A percentile compares a stretch with the other conserved stretches of the same genome.
Conservation (phyloP, 2,797 vertebrate genomes). For the Knipowitschia caucasica region DNA sequence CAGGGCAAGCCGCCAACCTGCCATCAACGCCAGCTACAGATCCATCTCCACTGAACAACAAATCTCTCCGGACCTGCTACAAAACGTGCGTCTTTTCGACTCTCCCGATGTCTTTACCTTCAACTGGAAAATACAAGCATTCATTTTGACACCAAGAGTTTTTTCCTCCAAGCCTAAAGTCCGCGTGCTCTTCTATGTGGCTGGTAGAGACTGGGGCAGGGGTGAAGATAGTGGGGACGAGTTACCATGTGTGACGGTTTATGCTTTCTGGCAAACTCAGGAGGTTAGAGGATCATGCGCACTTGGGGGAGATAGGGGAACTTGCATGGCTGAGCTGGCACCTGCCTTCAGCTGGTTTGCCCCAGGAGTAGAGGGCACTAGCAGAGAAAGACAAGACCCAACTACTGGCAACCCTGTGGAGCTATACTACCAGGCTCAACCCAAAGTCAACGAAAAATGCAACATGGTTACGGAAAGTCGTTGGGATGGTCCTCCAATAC, state of each 20-base stretch:
- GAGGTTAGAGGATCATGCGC: constrained; percentile 85
- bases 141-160: constrained; percentile 79
- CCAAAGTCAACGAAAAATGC: constrained; percentile 74
- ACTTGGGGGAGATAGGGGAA: constrained; percentile 76
- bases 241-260: constrained; percentile 87
- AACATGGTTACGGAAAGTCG: constrained; percentile 54
- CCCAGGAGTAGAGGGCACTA: constrained; percentile 73
- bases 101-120: constrained; percentile 74
- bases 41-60: constrained; percentile 76
- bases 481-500: constrained; percentile 57
- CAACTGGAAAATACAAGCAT: constrained; percentile 86
- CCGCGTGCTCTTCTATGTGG: constrained; percentile 86
- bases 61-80: constrained; percentile 81
- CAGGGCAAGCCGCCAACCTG: constrained; percentile 76
- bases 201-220: constrained; percentile 85
- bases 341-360: constrained; percentile 83
- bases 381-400: constrained; percentile 76
- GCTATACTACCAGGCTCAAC: constrained; percentile 83
- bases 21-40: constrained; percentile 84
- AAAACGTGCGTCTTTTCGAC: constrained; percentile 76
- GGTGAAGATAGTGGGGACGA: constrained; percentile 59
- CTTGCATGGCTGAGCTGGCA: constrained; percentile 85
- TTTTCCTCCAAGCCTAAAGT: constrained; percentile 82
- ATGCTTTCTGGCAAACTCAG: constrained; percentile 89
- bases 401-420: constrained; percentile 83